phyloP scores from a whole-genome alignment of 1,140 invertebrate species.

The Drosophila fuyamai region DNA sequence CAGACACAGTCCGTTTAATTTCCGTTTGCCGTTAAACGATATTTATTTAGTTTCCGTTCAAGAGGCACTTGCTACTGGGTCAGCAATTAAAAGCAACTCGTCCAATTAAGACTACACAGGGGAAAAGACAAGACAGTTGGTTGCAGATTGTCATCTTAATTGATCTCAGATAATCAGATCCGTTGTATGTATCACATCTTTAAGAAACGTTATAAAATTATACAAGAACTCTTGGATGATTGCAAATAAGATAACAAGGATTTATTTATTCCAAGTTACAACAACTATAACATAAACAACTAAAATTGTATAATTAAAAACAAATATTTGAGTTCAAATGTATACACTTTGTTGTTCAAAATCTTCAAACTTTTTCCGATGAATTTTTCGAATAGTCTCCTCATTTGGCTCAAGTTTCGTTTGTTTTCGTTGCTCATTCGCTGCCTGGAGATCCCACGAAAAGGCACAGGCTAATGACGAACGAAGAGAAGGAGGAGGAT shows the following conservation, averaged over 20 bases:
- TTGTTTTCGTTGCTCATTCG: constrained; percentile 44
- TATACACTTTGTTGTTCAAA: no score
- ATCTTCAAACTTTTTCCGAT: not conserved
- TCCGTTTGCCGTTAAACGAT: constrained; percentile 24
- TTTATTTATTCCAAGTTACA: no score
- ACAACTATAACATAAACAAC: no score
- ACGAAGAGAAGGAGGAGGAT: not conserved
- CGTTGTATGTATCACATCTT: not conserved
- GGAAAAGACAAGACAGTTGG: not conserved
- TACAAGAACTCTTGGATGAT: no score
- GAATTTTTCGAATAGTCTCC: not conserved
- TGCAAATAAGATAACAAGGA: no score
- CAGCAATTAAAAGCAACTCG: constrained; percentile 17
- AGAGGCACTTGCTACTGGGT: constrained; percentile 39
- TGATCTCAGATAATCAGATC: not conserved
- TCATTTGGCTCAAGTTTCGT: constrained; percentile 11
- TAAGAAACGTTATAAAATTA: no score
- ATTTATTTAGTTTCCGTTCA: constrained; percentile 35
- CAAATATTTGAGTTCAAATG: no score
- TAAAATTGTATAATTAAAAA: no score
- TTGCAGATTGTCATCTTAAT: not conserved
- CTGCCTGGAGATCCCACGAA: constrained; percentile 42
- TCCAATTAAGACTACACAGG: constrained; percentile 2
- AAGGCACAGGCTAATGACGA: constrained; percentile 39
- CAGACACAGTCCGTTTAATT: constrained; percentile 23